Conservation (phyloP, 2,113 vertebrate species). For the Coturnix japonica region DNA sequence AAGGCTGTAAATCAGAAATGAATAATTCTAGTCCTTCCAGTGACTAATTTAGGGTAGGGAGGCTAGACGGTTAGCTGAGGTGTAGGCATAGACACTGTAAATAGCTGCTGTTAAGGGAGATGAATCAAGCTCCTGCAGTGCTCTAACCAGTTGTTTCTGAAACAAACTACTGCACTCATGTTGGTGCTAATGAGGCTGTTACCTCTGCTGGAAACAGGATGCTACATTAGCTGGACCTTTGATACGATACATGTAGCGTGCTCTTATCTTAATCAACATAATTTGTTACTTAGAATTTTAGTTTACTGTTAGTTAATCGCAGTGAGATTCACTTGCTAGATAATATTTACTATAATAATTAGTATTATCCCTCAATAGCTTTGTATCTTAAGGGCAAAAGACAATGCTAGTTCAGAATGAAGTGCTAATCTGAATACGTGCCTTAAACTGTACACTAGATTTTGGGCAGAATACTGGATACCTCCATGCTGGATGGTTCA, state of each 20-base stretch:
- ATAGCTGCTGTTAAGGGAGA: not conserved
- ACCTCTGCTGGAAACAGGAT: not conserved
- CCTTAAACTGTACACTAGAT: not conserved
- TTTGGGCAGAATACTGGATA: not conserved
- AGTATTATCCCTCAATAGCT: not conserved
- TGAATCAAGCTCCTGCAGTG: not conserved
- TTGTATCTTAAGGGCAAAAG: constrained; percentile 10
- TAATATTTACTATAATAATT: constrained; percentile 38
- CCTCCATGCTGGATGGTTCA: not conserved
- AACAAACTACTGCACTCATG: not conserved
- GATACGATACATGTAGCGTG: not conserved
- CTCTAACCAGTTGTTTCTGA: not conserved
- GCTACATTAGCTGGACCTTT: not conserved
- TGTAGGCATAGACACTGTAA: not conserved
- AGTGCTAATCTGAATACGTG: not conserved
- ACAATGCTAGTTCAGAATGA: not conserved
- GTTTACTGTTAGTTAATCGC: constrained; percentile 27
- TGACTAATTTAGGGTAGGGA: not conserved
- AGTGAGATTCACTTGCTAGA: not conserved
- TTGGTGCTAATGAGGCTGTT: not conserved
- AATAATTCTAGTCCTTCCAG: not conserved
- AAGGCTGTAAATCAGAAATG: not conserved
- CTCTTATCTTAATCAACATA: not conserved
- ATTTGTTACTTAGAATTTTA: constrained; percentile 22
- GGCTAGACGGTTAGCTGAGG: not conserved